Evolutionary conservation across 2,797 vertebrate genomes (phyloP).

Genomic region (Centropyge bicolor): DNA sequence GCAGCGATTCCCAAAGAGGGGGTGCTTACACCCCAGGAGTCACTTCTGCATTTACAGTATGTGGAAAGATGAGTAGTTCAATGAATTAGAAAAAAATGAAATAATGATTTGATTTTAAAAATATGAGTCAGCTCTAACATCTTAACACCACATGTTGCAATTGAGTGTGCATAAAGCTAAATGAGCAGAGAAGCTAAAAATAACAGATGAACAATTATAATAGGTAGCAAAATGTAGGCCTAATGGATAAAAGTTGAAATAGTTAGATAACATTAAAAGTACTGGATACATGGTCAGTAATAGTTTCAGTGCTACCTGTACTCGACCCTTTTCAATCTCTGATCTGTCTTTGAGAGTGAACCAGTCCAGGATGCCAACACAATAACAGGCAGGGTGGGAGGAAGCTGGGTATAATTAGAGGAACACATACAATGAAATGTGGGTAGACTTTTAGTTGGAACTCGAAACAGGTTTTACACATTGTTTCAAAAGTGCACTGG

Average conservation of each 20-base stretch:
- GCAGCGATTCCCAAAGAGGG: not conserved
- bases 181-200: not conserved
- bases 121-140: too few relatives aligned
- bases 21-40: too few relatives aligned
- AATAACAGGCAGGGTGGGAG: slow-evolving; percentile 53
- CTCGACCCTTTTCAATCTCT: not conserved
- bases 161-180: too few relatives aligned
- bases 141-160: too few relatives aligned
- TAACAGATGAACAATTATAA: too few relatives aligned
- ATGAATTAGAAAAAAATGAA: too few relatives aligned
- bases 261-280: not conserved
- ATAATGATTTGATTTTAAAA: too few relatives aligned
- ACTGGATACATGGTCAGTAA: not conserved
- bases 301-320: not conserved
- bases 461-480: not conserved
- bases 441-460: not conserved
- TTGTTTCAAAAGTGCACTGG: slow-evolving; percentile 15
- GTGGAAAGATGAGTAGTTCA: too few relatives aligned
- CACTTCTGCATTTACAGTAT: too few relatives aligned
- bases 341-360: slow-evolving; percentile 18
- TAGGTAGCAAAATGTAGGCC: too few relatives aligned
- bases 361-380: slow-evolving; percentile 49
- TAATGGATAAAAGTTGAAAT: not conserved
- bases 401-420: slow-evolving; percentile 42
- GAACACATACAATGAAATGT: slow-evolving; percentile 40